Percentiles rank a stretch among this genome's conserved stretches.
Evolutionary conservation across 2,888 invertebrate species (phyloP).

Genomic region (Bembecia ichneumoniformis): DNA sequence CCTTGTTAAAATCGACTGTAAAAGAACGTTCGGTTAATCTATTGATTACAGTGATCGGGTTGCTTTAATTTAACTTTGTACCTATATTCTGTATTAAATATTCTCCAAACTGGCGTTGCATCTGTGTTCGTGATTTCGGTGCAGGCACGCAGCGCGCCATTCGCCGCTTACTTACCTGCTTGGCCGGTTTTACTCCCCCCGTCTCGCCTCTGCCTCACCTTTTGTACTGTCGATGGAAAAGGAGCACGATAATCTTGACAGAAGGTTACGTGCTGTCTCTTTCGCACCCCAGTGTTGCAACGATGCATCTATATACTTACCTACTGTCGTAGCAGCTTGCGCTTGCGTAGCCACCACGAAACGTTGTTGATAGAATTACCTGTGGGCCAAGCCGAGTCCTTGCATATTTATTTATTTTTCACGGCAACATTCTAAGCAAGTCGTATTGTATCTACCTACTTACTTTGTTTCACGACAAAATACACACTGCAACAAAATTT

Average conservation of each 20-base stretch:
- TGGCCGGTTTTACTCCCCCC: constrained; percentile 32
- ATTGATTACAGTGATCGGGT: too few relatives aligned
- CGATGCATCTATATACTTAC: constrained; percentile 23
- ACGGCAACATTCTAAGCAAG: too few relatives aligned
- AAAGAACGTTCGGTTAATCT: too few relatives aligned
- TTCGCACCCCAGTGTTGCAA: constrained; percentile 16
- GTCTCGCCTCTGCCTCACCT: constrained; percentile 15
- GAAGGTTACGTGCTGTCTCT: not conserved
- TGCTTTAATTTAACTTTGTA: not conserved
- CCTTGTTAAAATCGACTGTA: not conserved
- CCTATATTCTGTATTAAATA: not conserved
- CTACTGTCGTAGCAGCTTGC: constrained; percentile 10
- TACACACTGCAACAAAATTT: not conserved
- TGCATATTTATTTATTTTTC: too few relatives aligned
- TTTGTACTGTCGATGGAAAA: constrained; percentile 14
- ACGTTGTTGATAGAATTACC: constrained; percentile 41
- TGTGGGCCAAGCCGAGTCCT: constrained; percentile 8
- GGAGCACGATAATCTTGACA: not conserved
- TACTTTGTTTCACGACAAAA: too few relatives aligned
- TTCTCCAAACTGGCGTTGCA: constrained; percentile 24
- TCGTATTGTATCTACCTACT: too few relatives aligned
- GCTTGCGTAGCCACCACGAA: constrained; percentile 18
- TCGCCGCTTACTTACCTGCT: constrained; percentile 36
- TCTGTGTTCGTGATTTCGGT: constrained; percentile 38
- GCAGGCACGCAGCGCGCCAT: constrained; percentile 21